Evolutionary conservation across 2,113 vertebrate species (phyloP).

Genomic region (Manacus vitellinus): DNA sequence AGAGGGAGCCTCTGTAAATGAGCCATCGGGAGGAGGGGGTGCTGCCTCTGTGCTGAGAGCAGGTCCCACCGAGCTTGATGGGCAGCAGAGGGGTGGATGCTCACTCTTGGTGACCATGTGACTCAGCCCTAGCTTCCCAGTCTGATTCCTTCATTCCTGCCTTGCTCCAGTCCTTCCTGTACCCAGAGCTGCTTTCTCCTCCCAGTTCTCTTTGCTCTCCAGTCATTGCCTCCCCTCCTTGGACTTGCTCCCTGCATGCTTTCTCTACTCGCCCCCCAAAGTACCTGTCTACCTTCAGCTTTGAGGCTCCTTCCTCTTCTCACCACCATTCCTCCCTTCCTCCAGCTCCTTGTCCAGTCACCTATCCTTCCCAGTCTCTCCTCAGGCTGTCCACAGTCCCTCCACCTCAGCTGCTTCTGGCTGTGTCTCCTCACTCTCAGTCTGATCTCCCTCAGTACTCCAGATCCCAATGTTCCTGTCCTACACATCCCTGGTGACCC

Average conservation of each 20-base stretch:
- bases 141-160: background rate
- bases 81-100: background rate
- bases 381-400: background rate
- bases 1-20: background rate
- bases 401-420: background rate
- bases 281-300: background rate
- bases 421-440: background rate
- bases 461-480: background rate
- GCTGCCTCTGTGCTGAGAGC: background rate
- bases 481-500: background rate
- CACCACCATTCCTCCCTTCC: background rate
- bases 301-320: background rate
- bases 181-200: background rate
- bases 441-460: background rate
- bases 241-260: background rate
- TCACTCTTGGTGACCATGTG: background rate
- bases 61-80: background rate
- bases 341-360: background rate
- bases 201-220: background rate
- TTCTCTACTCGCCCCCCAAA: background rate
- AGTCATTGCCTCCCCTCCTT: background rate
- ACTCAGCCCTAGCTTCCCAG: background rate
- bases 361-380: background rate
- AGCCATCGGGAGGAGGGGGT: background rate
- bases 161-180: rapidly evolving